Percentiles rank a stretch among this genome's conserved stretches.
These are phyloP conservation scores for Meda fulgida DNA, from an alignment of 2,797 vertebrate species.

Conservation along the genomic window DNA sequence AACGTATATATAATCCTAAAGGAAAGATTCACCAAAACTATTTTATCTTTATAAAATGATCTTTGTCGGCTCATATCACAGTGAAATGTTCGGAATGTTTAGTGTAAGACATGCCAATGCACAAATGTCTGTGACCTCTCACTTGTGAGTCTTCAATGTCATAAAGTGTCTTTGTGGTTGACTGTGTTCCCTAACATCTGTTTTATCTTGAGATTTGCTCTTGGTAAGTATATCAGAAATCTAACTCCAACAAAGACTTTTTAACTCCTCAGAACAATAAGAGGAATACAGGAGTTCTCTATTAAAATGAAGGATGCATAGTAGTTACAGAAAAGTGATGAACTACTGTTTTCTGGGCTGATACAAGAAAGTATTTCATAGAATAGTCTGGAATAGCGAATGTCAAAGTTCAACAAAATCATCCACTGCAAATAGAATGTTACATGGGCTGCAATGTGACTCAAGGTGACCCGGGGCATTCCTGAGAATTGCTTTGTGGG, in stretches of 20 bases:
- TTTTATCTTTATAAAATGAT: not conserved
- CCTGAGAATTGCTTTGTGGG: conserved; percentile 70
- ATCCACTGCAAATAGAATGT: conserved; percentile 68
- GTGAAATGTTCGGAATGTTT: not conserved
- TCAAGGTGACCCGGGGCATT: conserved; percentile 72
- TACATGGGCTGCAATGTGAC: conserved; percentile 63
- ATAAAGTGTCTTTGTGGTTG: not conserved
- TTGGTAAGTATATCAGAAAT: not conserved
- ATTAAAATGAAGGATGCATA: not conserved
- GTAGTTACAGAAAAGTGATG: no score
- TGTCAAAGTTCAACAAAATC: conserved; percentile 53
- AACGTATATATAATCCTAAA: not conserved
- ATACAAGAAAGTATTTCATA: not conserved
- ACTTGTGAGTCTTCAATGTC: not conserved
- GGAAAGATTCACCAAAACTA: not conserved
- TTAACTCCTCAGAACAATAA: not conserved
- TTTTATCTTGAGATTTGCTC: not conserved
- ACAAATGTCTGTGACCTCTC: not conserved
- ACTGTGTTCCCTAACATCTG: not conserved
- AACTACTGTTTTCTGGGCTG: not conserved
- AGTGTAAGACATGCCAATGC: not conserved
- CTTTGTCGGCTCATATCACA: not conserved
- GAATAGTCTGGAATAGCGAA: conserved; percentile 15
- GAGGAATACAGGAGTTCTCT: not conserved
- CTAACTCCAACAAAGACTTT: not conserved